Evolutionary conservation across 2,113 vertebrate genomes (phyloP).

Genomic region (Lophura nycthemera): DNA sequence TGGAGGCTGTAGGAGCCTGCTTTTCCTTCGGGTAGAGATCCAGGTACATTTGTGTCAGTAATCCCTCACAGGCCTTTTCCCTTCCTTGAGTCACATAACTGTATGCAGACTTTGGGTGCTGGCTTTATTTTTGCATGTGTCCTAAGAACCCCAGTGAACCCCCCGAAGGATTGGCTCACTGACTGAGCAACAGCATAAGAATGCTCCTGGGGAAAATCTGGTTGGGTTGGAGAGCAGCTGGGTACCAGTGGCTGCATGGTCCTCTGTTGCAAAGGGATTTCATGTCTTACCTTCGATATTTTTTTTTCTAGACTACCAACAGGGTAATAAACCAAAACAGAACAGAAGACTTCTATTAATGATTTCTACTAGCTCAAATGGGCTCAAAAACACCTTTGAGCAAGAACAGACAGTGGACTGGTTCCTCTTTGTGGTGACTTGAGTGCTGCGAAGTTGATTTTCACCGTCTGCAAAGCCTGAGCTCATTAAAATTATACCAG

Average conservation of each 20-base stretch:
- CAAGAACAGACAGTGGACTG: neutral
- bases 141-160: neutral
- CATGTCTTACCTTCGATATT: neutral
- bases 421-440: neutral
- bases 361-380: neutral
- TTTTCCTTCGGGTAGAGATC: neutral
- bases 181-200: neutral
- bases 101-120: neutral
- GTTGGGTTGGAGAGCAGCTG: neutral
- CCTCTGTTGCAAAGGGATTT: neutral
- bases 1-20: neutral
- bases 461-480: neutral
- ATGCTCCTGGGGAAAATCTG: neutral
- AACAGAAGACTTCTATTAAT: neutral
- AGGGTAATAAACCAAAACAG: neutral
- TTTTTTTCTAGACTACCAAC: neutral
- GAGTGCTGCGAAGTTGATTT: neutral
- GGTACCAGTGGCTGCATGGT: rapidly evolving
- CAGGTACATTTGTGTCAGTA: rapidly evolving
- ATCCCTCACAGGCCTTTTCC: neutral
- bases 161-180: neutral
- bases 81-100: neutral
- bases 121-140: neutral
- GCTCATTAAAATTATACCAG: neutral
- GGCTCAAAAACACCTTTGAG: neutral